phyloP scores from a whole-genome alignment of 2,888 invertebrate species.

The Nemotelus nigrinus region DNA sequence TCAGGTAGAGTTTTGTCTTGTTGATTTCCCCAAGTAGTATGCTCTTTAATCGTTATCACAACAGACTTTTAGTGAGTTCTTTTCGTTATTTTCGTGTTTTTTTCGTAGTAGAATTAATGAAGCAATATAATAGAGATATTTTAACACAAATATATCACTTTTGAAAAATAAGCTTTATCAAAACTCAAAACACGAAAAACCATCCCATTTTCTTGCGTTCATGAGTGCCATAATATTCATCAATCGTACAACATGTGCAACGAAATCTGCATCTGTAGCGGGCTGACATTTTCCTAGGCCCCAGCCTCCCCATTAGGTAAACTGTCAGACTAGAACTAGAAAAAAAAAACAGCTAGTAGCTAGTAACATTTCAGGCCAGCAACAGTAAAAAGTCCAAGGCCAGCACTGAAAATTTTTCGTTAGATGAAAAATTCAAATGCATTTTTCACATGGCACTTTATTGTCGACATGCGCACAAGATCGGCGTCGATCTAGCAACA shows the following conservation, averaged over 20 bases:
- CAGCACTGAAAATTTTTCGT: conserved; percentile 37
- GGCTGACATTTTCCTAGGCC: conserved; percentile 37
- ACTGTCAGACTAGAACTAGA: not conserved
- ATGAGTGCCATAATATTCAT: not conserved
- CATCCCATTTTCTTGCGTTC: not conserved
- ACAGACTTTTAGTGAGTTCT: too few species aligned
- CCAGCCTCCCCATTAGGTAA: conserved; percentile 19
- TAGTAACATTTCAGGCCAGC: conserved; percentile 6
- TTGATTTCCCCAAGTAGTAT: too few species aligned
- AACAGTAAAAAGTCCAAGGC: conserved; percentile 35
- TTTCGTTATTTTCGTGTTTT: too few species aligned
- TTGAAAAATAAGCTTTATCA: too few species aligned
- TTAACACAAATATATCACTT: too few species aligned
- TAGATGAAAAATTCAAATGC: conserved; percentile 39
- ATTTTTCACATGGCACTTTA: conserved; percentile 37
- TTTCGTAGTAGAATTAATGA: too few species aligned
- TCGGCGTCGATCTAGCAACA: not conserved
- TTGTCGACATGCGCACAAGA: conserved; percentile 37
- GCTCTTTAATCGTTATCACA: too few species aligned
- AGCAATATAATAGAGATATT: too few species aligned
- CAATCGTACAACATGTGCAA: not conserved
- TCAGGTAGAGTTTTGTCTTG: too few species aligned
- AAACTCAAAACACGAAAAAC: too few species aligned
- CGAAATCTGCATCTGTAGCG: conserved; percentile 5
- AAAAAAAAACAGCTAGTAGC: not conserved